Conservation (phyloP, 1,140 invertebrate genomes). For the Solenopsis invicta region DNA sequence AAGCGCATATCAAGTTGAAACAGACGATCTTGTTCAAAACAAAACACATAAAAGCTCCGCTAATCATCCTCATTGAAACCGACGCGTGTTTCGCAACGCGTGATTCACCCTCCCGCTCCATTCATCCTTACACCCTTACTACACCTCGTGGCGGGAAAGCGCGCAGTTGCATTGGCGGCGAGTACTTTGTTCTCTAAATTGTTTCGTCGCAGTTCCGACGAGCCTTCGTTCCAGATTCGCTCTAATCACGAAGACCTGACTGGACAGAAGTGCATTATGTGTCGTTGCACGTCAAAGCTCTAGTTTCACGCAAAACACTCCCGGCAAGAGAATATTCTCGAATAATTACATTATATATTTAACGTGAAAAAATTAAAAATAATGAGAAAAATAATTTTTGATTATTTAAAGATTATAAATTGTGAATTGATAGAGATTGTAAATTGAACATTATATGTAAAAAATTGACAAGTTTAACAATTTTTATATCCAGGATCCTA, state of each 20-base stretch:
- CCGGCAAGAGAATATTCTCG: neutral
- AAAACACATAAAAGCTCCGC: neutral
- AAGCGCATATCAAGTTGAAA: neutral
- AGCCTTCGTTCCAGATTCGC: constrained; percentile 32
- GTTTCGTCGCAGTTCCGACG: constrained; percentile 46
- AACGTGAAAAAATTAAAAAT: neutral
- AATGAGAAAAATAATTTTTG: neutral
- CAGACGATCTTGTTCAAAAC: no score
- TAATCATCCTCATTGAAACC: constrained; percentile 28
- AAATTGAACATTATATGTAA: neutral
- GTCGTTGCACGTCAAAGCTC: neutral
- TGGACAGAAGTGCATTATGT: neutral
- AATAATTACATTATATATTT: neutral
- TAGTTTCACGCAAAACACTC: neutral
- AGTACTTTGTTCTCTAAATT: constrained; percentile 31
- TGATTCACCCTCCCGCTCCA: constrained; percentile 54
- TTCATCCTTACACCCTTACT: constrained; percentile 55
- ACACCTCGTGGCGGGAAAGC: constrained; percentile 55
- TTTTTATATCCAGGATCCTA: no score
- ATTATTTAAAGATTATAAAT: neutral
- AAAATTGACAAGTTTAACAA: no score
- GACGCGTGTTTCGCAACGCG: constrained; percentile 37
- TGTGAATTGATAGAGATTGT: no score
- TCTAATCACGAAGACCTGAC: constrained; percentile 37
- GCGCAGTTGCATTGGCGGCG: constrained; percentile 45